Base-by-base conservation (phyloP, 37 sponge, comb jelly and placozoan species). In the Hormiphora californensis region DNA sequence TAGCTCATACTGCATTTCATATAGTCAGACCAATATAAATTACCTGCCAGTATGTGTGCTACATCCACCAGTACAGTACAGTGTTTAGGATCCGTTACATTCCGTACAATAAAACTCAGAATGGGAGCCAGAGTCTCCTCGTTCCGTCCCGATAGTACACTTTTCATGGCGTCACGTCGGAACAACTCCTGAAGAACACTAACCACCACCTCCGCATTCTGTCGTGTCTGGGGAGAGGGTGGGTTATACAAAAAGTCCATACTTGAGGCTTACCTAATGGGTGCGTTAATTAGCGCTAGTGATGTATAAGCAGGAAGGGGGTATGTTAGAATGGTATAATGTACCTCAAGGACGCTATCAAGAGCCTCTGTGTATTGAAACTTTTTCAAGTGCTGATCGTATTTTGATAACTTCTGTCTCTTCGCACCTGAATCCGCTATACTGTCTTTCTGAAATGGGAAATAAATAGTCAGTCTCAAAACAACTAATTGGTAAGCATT, bases 361-460 rank as follows among this genome's bases (percentile, higher is more conserved):
- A 97, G 89, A 30, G 98, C 94, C 17, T 90, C 87, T 25, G 54
- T 93, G 88, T 94, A 97, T 65, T 92, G 54, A 69, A 97, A 97
- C 36, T 89, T 85, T 62, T 88, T 90, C 55, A 97, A 81, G 39
- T 85, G 91, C 37, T 53, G 78, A 39, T 97, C 98, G 54, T 94
- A 92, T 36, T 78, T 54, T 25, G 87, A 35, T 8, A 91, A 49
- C 2, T 63, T 63, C 54, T 61, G 85, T 54, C 54, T 89, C 63
- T 89, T 86, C 7, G 87, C 67, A 32, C 63, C 63, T 19, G 68
- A 25, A 32, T 92, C 91, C 17, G 92, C 86, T 30, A 89, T 88
- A 27, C 85, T 92, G 40, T 93, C 91, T 62, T 87, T 69, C 53
- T 65, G 61, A 0, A 37, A 59, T 38, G 63, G 37, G 8, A 46